Conservation (phyloP, 2,797 vertebrate species). For the Momotus momota region DNA sequence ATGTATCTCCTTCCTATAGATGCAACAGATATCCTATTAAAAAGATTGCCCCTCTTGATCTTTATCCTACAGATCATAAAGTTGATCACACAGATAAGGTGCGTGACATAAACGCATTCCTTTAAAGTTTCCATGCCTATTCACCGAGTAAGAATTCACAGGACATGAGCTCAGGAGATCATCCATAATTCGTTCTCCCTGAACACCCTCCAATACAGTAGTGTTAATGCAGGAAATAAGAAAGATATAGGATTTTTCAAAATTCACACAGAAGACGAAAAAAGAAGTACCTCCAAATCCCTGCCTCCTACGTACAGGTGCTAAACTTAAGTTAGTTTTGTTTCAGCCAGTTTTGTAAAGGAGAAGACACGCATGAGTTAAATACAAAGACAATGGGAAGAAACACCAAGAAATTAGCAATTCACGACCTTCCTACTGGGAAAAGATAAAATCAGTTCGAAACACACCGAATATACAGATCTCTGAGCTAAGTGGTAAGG, state of each 20-base stretch:
- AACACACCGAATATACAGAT: neutral
- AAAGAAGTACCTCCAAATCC: neutral
- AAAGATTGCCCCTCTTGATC: neutral
- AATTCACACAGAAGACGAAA: neutral
- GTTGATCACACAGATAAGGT: neutral
- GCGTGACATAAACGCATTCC: neutral
- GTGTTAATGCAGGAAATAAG: rapidly evolving
- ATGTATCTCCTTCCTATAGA: neutral
- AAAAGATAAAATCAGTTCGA: no score
- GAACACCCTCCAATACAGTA: neutral
- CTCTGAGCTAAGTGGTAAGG: neutral
- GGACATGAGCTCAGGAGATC: neutral
- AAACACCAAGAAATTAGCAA: neutral
- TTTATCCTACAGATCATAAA: neutral
- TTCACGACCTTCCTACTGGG: neutral
- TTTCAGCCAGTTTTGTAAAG: neutral
- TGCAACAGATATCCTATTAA: no score
- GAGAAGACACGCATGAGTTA: neutral
- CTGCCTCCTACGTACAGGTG: neutral
- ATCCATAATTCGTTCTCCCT: neutral
- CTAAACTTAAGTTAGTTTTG: neutral
- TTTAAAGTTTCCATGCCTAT: neutral
- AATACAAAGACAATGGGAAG: neutral
- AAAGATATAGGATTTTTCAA: neutral
- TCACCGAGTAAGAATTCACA: neutral